phyloP scores from a whole-genome alignment of 2,888 invertebrate genomes.

The Coelopa pilipes region DNA sequence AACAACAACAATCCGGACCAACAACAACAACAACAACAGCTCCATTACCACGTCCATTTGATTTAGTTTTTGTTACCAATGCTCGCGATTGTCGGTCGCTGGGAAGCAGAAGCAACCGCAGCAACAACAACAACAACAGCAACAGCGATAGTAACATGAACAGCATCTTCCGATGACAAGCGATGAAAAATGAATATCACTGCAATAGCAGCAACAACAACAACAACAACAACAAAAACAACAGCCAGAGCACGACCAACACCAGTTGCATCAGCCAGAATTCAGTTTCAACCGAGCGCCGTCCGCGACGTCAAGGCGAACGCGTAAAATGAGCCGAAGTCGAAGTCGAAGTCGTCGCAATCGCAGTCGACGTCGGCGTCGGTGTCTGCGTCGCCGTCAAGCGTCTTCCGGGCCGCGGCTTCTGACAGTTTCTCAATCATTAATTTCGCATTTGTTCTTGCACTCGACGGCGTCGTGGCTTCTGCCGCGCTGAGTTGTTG shows the following conservation, averaged over 20 bases:
- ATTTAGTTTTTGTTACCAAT: no score
- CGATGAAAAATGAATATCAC: not conserved
- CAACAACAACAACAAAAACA: not conserved
- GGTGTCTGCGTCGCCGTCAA: not conserved
- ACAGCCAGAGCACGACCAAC: no score
- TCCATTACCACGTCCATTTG: not conserved
- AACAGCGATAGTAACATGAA: not conserved
- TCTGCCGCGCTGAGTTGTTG: not conserved
- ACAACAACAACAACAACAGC: not conserved
- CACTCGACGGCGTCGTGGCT: not conserved
- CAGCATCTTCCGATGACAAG: no score
- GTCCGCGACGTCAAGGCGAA: not conserved
- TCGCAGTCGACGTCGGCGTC: not conserved
- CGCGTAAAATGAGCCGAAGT: not conserved
- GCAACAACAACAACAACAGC: not conserved
- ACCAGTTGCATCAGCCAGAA: slow-evolving; percentile 10
- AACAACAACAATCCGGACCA: no score
- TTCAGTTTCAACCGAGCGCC: not conserved
- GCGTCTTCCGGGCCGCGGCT: not conserved
- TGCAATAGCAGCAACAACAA: not conserved
- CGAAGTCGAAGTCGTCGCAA: no score
- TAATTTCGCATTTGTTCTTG: not conserved
- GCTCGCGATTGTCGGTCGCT: no score
- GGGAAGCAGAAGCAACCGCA: no score
- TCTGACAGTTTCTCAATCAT: no score